Percentiles rank a stretch among this genome's conserved stretches.
These are phyloP conservation scores for Holcopasites calliopsidis DNA, from an alignment of 1,140 invertebrate genomes.

Conservation along the genomic window DNA sequence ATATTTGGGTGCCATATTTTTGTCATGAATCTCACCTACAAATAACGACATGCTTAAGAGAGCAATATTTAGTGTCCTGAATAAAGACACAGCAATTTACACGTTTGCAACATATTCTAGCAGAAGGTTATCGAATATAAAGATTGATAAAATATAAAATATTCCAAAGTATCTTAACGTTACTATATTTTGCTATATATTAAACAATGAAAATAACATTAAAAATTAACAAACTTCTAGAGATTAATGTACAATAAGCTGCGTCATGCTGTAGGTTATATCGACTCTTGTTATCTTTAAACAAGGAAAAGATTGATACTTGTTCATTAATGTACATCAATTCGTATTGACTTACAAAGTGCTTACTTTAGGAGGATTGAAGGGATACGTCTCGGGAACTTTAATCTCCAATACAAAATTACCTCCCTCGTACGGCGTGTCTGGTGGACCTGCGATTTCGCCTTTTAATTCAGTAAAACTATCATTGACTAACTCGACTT, in stretches of 20 bases:
- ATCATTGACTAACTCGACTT: slow-evolving; percentile 95
- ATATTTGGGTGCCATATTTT: slow-evolving; percentile 99
- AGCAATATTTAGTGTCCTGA: neutral
- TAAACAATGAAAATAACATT: slow-evolving; percentile 1
- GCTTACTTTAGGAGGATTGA: slow-evolving; percentile 97
- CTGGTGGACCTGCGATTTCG: slow-evolving; percentile 95
- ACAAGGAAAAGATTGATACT: neutral
- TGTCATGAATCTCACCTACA: slow-evolving; percentile 93
- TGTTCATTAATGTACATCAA: slow-evolving; percentile 28
- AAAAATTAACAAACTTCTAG: slow-evolving; percentile 22
- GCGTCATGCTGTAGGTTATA: slow-evolving; percentile 24
- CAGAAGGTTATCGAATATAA: neutral
- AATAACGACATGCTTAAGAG: neutral
- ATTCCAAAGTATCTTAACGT: neutral
- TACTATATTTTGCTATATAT: neutral
- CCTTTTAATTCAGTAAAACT: slow-evolving; percentile 95
- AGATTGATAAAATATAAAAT: neutral
- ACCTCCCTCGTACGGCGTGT: slow-evolving; percentile 98
- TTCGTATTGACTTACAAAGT: slow-evolving; percentile 53
- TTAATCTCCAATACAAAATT: slow-evolving; percentile 97
- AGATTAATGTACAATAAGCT: no score
- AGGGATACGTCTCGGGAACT: slow-evolving; percentile 99
- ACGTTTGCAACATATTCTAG: neutral
- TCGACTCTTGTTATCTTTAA: slow-evolving; percentile 5
- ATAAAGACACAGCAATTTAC: neutral